Base-by-base conservation (phyloP, 2,113 vertebrate genomes). In the Apeltes quadracus region DNA sequence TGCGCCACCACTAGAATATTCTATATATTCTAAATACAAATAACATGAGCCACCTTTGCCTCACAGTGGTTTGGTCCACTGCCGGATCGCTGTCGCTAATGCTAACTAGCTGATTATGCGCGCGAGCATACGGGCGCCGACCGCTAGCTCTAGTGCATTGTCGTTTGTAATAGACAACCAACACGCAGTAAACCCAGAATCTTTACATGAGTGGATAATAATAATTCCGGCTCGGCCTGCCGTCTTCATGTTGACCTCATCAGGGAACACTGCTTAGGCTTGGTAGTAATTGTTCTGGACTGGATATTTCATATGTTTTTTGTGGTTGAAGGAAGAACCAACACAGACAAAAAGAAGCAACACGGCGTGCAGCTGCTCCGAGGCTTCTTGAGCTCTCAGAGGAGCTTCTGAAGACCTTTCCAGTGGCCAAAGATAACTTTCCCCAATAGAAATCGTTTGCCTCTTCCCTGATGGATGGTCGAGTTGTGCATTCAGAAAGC, bases 181-280 rank as follows among this genome's bases (percentile, higher is more conserved):
- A n/a, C n/a, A n/a, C n/a, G n/a, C n/a, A n/a, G n/a, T n/a, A n/a
- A n/a, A n/a, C n/a, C n/a, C n/a, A n/a, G n/a, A n/a, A n/a, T n/a
- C n/a, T n/a, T n/a, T n/a, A n/a, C n/a, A n/a, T n/a, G n/a, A n/a
- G n/a, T n/a, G n/a, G n/a, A n/a, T n/a, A n/a, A n/a, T n/a, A n/a
- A n/a, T n/a, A n/a, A n/a, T n/a, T n/a, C n/a, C n/a, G n/a, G n/a
- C n/a, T n/a, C n/a, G n/a, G n/a, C n/a, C n/a, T n/a, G n/a, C n/a
- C n/a, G n/a, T n/a, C n/a, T 65, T 59, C 61, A 50, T 81, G 68
- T 74, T 61, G 68, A 68, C 82, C 57, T 81, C 15, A 69, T 71
- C 29, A 29, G 46, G 58, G 39, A 76, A 43, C 72, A 46, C 0
- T 55, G 57, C 51, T 64, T 53, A 59, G 27, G 39, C 38, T 29